Evolutionary conservation across 2,888 invertebrate genomes (phyloP).

Genomic region (Hetaerina titia): DNA sequence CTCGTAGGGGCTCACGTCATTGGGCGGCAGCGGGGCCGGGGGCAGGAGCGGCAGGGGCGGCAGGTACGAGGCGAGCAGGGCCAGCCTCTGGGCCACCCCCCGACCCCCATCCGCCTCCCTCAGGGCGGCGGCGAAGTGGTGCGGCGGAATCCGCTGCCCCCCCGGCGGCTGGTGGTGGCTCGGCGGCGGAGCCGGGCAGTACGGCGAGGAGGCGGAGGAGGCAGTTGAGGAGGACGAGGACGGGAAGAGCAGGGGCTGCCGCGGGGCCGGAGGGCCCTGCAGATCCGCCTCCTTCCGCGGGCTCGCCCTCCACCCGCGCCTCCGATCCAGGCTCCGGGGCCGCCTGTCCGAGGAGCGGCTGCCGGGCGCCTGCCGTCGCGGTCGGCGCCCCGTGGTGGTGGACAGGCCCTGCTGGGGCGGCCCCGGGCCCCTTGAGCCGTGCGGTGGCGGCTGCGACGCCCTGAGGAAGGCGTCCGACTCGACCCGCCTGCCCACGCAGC

Average conservation of each 20-base stretch:
- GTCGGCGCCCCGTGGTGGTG: conserved; percentile 21
- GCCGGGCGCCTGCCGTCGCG: background rate
- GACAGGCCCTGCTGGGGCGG: conserved; percentile 29
- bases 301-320: conserved; percentile 75
- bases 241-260: conserved; percentile 65
- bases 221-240: conserved; percentile 55
- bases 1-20: conserved; percentile 79
- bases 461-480: conserved; percentile 59
- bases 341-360: conserved; percentile 71
- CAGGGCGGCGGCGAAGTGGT: conserved; percentile 68
- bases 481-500: conserved; percentile 69
- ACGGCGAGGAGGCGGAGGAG: conserved; percentile 68
- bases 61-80: conserved; percentile 33
- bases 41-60: conserved; percentile 71
- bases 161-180: conserved; percentile 83
- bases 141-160: conserved; percentile 84
- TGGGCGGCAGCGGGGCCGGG: conserved; percentile 74
- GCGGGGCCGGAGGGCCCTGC: conserved; percentile 61
- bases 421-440: background rate
- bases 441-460: background rate
- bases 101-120: conserved; percentile 57
- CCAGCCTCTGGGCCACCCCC: conserved; percentile 50
- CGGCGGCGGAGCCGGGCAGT: conserved; percentile 89
- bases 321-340: conserved; percentile 75
- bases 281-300: conserved; percentile 67